These are phyloP conservation scores for Timandra comae DNA, from an alignment of 2,888 invertebrate genomes.

Conservation along the genomic window DNA sequence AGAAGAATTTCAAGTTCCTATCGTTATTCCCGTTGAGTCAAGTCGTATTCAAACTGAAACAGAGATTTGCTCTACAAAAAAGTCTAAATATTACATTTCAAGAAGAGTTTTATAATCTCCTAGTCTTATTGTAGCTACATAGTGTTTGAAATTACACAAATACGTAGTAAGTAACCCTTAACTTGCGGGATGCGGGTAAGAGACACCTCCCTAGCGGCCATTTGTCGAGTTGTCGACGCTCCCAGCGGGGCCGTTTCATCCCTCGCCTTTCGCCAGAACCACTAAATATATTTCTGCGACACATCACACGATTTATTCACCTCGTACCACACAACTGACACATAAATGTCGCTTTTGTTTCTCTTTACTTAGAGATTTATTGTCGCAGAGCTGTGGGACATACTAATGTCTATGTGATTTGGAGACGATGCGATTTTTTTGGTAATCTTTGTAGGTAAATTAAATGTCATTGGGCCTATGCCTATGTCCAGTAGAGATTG, in stretches of 20 bases:
- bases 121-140: too few relatives aligned
- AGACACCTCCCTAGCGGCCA: constrained; percentile 51
- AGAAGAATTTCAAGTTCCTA: too few relatives aligned
- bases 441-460: background rate
- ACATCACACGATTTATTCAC: constrained; percentile 64
- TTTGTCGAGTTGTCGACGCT: constrained; percentile 62
- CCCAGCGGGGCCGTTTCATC: constrained; percentile 52
- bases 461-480: background rate
- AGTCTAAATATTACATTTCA: too few relatives aligned
- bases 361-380: constrained; percentile 59
- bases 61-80: too few relatives aligned
- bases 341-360: constrained; percentile 73
- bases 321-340: constrained; percentile 58
- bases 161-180: constrained; percentile 23
- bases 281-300: constrained; percentile 27
- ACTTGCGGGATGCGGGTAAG: constrained; percentile 20
- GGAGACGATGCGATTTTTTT: background rate
- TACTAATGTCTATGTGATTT: constrained; percentile 12
- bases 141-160: too few relatives aligned
- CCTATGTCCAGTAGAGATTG: background rate
- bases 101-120: too few relatives aligned
- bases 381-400: constrained; percentile 22
- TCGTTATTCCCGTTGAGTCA: too few relatives aligned
- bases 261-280: constrained; percentile 6
- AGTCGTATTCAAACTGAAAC: too few relatives aligned